These are phyloP conservation scores for Diloba caeruleocephala DNA, from an alignment of 2,888 invertebrate genomes.

Conservation along the genomic window DNA sequence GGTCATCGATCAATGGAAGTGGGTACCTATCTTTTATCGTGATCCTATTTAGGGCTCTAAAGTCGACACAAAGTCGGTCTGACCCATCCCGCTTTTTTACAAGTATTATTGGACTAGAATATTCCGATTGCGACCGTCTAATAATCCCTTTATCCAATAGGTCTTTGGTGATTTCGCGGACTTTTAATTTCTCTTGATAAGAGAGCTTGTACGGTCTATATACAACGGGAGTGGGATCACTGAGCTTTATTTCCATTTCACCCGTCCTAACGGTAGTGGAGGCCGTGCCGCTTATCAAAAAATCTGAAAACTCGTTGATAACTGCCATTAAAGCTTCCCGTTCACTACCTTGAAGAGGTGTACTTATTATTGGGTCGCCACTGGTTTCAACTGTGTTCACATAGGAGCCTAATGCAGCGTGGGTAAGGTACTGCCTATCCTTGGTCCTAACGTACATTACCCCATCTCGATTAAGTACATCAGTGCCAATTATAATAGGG, in stretches of 20 bases:
- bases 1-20: constrained; percentile 6
- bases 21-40: constrained; percentile 45
- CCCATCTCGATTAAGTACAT: constrained; percentile 50
- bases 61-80: no score
- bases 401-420: neutral
- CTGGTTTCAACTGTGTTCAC: neutral
- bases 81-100: constrained; percentile 45
- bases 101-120: constrained; percentile 34
- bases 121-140: constrained; percentile 33
- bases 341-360: constrained; percentile 11
- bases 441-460: constrained; percentile 41
- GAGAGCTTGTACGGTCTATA: constrained; percentile 52
- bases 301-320: constrained; percentile 28
- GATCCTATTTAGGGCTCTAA: constrained; percentile 38
- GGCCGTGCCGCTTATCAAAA: constrained; percentile 47
- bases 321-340: neutral
- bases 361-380: neutral
- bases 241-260: constrained; percentile 48
- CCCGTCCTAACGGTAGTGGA: constrained; percentile 50
- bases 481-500: constrained; percentile 48
- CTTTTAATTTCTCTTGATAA: constrained; percentile 41
- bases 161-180: constrained; percentile 44
- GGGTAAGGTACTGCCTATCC: constrained; percentile 25
- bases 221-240: constrained; percentile 29
- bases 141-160: constrained; percentile 45